Evolutionary conservation across 2,888 invertebrate genomes (phyloP).

Genomic region (Macrophya annulata): DNA sequence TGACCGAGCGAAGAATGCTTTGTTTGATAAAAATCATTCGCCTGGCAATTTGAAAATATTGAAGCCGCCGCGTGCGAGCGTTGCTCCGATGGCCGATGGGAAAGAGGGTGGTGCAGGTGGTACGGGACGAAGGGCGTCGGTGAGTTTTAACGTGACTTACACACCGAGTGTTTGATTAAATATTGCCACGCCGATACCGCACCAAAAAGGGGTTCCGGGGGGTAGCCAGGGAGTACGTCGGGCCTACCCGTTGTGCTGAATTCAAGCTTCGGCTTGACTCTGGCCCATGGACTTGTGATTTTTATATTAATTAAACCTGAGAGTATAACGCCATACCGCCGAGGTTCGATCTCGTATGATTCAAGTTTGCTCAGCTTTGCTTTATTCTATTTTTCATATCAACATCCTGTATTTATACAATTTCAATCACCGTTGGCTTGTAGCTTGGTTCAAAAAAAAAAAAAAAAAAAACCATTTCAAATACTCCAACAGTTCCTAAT

Average conservation of each 20-base stretch:
- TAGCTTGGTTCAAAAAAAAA: background rate
- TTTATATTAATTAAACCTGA: conserved; percentile 50
- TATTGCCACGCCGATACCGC: conserved; percentile 68
- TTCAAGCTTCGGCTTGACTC: conserved; percentile 32
- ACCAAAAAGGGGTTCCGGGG: conserved; percentile 28
- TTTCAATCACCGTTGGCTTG: background rate
- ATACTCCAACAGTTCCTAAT: background rate
- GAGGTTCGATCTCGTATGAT: conserved; percentile 39
- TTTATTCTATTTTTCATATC: conserved; percentile 13
- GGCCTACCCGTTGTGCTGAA: conserved; percentile 31
- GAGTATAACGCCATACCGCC: background rate
- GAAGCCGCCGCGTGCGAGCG: conserved; percentile 64
- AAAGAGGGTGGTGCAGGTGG: conserved; percentile 53
- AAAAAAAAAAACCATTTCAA: conserved; percentile 1
- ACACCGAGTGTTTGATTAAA: conserved; percentile 67
- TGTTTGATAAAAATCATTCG: conserved; percentile 76
- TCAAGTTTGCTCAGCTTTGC: conserved; percentile 28
- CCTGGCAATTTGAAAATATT: conserved; percentile 78
- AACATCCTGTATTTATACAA: conserved; percentile 14
- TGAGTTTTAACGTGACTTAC: conserved; percentile 63
- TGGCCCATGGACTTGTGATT: conserved; percentile 48
- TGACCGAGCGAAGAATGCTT: conserved; percentile 75
- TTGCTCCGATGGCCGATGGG: conserved; percentile 45
- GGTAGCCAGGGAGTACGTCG: background rate
- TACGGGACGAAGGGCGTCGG: conserved; percentile 48